phyloP scores from a whole-genome alignment of 2,797 vertebrate genomes.

The Phalanger gymnotis region DNA sequence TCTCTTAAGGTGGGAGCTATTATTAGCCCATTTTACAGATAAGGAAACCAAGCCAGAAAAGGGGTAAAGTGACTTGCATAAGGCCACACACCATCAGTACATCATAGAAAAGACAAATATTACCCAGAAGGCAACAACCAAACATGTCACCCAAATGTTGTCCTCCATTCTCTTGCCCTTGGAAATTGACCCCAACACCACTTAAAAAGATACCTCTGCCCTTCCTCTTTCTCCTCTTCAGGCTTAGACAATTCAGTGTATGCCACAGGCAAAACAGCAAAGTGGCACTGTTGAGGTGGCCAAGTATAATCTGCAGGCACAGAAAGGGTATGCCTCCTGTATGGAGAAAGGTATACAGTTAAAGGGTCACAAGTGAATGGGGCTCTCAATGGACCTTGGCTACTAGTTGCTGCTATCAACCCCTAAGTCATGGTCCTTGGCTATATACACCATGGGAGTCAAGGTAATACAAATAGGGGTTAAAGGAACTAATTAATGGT shows the following conservation, averaged over 20 bases:
- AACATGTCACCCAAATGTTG: background rate
- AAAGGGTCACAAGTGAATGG: background rate
- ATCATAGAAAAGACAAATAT: background rate
- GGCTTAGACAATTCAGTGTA: background rate
- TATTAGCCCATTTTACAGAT: background rate
- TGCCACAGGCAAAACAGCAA: background rate
- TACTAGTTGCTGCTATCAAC: background rate
- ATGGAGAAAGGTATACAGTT: slow-evolving; percentile 4
- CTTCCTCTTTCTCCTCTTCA: background rate
- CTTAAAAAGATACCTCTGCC: background rate
- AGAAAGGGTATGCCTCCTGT: background rate
- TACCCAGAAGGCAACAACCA: background rate
- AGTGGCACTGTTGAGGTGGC: background rate
- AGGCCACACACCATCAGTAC: background rate
- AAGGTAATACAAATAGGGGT: background rate
- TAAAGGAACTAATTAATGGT: background rate
- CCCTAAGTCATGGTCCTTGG: background rate
- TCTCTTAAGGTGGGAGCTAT: background rate
- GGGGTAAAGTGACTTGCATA: background rate
- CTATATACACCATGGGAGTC: background rate
- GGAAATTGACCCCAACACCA: background rate
- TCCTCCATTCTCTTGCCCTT: background rate
- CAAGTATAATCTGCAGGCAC: background rate
- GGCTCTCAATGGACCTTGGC: background rate
- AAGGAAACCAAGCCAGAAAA: background rate